Evolutionary conservation across 2,113 vertebrate species (phyloP).

Genomic region (rat (Rattus norvegicus)): DNA sequence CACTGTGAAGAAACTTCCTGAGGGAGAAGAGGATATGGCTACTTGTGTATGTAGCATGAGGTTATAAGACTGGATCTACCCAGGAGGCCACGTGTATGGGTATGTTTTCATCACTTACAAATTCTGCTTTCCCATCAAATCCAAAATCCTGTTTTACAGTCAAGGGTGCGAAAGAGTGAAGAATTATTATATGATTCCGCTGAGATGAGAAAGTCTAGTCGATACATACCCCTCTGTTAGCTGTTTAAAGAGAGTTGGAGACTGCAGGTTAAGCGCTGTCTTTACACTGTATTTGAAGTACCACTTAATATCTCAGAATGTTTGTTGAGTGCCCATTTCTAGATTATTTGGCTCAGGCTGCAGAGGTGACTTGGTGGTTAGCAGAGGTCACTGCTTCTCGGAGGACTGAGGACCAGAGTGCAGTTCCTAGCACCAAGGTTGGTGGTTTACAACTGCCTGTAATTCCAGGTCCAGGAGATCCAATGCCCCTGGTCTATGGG

Average conservation of each 20-base stretch:
- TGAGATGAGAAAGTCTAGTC: conserved; percentile 5
- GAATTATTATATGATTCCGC: not conserved
- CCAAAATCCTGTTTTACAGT: not conserved
- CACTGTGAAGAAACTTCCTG: not conserved
- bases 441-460: not conserved
- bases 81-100: not conserved
- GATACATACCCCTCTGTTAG: not conserved
- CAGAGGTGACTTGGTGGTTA: not conserved
- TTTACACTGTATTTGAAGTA: not conserved
- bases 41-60: not conserved
- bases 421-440: not conserved
- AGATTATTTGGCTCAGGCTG: not conserved
- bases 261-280: not conserved
- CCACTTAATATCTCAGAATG: not conserved
- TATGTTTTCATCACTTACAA: not conserved
- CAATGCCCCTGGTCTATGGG: not conserved
- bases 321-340: not conserved
- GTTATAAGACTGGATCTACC: not conserved
- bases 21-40: not conserved
- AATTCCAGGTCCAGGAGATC: not conserved
- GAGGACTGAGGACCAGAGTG: not conserved
- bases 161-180: not conserved
- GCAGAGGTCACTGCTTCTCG: not conserved
- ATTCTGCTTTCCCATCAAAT: not conserved
- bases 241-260: not conserved